These are phyloP conservation scores for Acrossocheilus fasciatus DNA, from an alignment of 2,797 vertebrate genomes.

Conservation along the genomic window DNA sequence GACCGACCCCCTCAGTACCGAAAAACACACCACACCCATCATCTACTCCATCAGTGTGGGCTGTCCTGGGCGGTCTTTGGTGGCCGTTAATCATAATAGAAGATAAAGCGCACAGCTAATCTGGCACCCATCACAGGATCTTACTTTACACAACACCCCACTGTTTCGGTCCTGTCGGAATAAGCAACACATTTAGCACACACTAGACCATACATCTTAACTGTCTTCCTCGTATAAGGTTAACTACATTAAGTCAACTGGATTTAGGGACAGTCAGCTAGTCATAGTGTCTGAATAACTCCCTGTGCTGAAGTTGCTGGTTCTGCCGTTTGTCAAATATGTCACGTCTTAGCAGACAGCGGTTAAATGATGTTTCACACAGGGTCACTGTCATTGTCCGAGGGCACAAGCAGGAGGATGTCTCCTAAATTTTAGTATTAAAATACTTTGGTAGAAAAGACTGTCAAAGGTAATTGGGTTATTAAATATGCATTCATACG, in stretches of 20 bases:
- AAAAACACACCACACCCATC: neutral
- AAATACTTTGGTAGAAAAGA: neutral
- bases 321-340: neutral
- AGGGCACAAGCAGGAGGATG: neutral
- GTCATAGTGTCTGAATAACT: conserved; percentile 1
- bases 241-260: neutral
- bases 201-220: neutral
- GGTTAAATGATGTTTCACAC: neutral
- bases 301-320: conserved; percentile 6
- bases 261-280: conserved; percentile 8
- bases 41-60: neutral
- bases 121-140: neutral
- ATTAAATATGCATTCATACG: neutral
- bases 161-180: neutral
- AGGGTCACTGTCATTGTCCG: neutral
- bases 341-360: neutral
- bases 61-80: neutral
- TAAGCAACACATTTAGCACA: neutral
- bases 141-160: neutral
- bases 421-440: neutral
- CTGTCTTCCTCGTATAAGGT: neutral
- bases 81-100: conserved; percentile 9
- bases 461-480: neutral
- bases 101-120: conserved; percentile 27
- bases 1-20: neutral